Conservation (phyloP, 2,113 vertebrate species). For the Tringa solitaria region DNA sequence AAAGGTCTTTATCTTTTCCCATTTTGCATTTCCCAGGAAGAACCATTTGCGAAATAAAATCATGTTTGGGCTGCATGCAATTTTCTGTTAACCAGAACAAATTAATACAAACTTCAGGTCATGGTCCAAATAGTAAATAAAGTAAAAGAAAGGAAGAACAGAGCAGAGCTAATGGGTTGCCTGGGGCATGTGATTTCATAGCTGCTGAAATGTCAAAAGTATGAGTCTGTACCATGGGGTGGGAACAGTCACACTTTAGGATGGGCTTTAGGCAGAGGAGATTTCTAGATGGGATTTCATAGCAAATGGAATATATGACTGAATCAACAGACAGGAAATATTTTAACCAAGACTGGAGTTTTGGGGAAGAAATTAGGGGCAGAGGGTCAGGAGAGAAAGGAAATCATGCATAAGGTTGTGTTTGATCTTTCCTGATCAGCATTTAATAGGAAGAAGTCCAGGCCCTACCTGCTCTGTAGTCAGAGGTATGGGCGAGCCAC, state of each 20-base stretch:
- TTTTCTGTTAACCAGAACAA: constrained; percentile 27
- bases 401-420: neutral
- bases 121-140: neutral
- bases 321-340: neutral
- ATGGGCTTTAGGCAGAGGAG: neutral
- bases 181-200: neutral
- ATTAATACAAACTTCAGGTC: constrained; percentile 12
- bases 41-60: neutral
- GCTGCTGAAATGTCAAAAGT: neutral
- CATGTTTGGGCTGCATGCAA: neutral
- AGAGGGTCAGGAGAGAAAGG: neutral
- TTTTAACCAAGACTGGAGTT: neutral
- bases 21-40: neutral
- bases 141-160: neutral
- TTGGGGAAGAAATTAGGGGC: neutral
- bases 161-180: neutral
- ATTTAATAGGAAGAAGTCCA: neutral
- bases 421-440: neutral
- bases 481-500: neutral
- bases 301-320: neutral
- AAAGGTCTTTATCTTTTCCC: neutral
- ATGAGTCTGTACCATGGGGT: neutral
- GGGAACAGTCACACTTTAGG: neutral
- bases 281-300: neutral
- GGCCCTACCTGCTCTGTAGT: neutral